Conservation (phyloP, 2,113 vertebrate species). For the Serinus canaria region DNA sequence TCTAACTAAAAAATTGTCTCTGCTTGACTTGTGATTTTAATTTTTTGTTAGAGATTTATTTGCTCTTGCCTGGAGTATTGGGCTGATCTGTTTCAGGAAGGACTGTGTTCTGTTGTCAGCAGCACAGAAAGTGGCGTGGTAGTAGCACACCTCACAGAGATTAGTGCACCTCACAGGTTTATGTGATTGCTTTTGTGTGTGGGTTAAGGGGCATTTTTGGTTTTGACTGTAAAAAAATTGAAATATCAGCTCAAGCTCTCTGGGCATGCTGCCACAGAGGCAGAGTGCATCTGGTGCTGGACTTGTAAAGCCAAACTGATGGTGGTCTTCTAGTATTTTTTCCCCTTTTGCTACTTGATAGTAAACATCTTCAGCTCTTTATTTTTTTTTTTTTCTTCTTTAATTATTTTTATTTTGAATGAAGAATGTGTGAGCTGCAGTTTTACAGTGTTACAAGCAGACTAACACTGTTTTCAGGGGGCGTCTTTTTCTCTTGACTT, state of each 20-base stretch:
- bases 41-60: background rate
- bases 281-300: background rate
- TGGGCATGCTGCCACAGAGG: background rate
- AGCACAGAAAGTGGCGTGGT: background rate
- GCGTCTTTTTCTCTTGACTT: background rate
- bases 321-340: background rate
- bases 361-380: background rate
- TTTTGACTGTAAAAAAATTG: background rate
- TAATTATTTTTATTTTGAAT: background rate
- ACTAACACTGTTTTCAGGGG: background rate
- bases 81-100: background rate
- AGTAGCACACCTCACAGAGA: background rate
- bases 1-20: background rate
- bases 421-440: background rate
- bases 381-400: too few relatives aligned
- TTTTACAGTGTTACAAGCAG: constrained; percentile 4
- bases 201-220: background rate
- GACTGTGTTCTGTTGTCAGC: too few relatives aligned
- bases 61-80: background rate
- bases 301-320: background rate
- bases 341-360: background rate
- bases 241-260: background rate
- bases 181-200: background rate
- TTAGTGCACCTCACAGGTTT: background rate
- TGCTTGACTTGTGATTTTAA: background rate